phyloP scores from a whole-genome alignment of 2,113 vertebrate species.

The Nothocercus julius region DNA sequence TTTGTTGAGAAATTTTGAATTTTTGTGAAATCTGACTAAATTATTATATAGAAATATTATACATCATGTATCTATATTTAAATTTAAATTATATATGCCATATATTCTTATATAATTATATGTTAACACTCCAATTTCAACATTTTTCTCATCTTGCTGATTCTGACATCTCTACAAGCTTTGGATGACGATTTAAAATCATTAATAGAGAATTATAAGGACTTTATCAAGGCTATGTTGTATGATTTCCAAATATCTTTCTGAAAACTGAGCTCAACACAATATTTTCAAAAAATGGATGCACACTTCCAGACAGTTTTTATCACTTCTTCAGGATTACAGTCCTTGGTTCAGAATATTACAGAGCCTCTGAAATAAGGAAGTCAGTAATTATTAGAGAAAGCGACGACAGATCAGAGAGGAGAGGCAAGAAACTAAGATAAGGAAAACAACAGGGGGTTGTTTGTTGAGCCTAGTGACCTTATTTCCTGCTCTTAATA shows the following conservation, averaged over 20 bases:
- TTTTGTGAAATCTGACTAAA: background rate
- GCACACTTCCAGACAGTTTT: conserved; percentile 20
- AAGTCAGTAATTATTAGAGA: conserved; percentile 72
- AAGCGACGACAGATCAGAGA: conserved; percentile 29
- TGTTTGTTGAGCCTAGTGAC: conserved; percentile 56
- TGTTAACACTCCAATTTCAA: background rate
- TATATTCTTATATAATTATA: no score
- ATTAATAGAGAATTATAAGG: background rate
- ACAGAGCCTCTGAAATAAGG: conserved; percentile 57
- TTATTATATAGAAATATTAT: no score
- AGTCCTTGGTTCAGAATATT: conserved; percentile 60
- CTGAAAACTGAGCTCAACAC: background rate
- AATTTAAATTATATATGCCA: no score
- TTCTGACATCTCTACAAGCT: background rate
- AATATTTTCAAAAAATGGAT: conserved; percentile 22
- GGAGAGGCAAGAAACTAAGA: conserved; percentile 36
- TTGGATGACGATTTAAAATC: background rate
- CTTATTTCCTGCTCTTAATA: conserved; percentile 62
- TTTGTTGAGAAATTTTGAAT: background rate
- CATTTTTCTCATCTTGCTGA: background rate
- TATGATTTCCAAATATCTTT: background rate
- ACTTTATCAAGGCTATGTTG: background rate
- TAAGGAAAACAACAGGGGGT: conserved; percentile 49
- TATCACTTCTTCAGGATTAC: conserved; percentile 48
- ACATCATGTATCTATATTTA: no score